Percentiles rank a stretch among this genome's conserved stretches.
Conservation (phyloP, 2,113 vertebrate genomes). For the Mormoops blainvillei region DNA sequence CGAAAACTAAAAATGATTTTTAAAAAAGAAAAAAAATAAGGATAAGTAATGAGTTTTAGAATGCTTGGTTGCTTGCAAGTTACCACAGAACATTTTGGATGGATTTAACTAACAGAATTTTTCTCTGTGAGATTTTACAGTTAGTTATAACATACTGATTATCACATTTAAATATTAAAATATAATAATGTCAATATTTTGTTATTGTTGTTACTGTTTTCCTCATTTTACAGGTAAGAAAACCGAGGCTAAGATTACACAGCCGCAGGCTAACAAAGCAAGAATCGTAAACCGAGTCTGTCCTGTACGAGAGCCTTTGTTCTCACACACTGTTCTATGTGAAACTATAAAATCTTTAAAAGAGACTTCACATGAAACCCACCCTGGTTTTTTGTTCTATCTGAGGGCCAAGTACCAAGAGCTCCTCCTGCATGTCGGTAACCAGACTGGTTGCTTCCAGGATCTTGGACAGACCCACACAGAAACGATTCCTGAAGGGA, state of each 20-base stretch:
- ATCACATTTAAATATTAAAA: neutral
- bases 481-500: conserved; percentile 65
- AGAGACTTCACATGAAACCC: neutral
- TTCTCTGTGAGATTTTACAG: neutral
- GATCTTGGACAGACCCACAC: conserved; percentile 69
- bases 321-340: neutral
- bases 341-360: neutral
- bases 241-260: neutral
- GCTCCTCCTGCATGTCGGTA: conserved; percentile 72
- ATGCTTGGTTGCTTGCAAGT: neutral
- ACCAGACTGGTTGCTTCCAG: conserved; percentile 62
- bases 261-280: neutral
- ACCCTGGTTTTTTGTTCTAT: conserved; percentile 75
- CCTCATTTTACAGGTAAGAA: neutral
- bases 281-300: neutral
- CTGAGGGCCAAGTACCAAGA: conserved; percentile 70
- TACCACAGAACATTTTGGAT: neutral
- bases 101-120: neutral
- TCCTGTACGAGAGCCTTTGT: neutral
- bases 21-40: no score
- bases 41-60: neutral
- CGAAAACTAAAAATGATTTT: no score
- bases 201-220: neutral
- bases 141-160: neutral
- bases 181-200: neutral